Conservation (phyloP, 2,888 invertebrate species). For the Dinocampus coccinellae region DNA sequence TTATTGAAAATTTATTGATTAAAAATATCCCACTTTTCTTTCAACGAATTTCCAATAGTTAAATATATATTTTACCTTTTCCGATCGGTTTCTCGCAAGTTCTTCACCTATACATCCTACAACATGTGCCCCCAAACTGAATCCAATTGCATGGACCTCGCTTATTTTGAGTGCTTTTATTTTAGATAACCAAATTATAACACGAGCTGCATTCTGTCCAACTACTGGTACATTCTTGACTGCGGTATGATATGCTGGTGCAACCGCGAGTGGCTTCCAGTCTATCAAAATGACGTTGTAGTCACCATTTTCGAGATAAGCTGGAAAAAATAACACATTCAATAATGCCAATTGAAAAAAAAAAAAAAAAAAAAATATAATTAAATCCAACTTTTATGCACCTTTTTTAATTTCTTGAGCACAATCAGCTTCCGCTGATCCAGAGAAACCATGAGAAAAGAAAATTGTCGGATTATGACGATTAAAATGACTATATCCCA, state of each 20-base stretch:
- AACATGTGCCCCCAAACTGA: constrained; percentile 76
- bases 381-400: too few species aligned
- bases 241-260: background rate
- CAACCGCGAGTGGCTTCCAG: background rate
- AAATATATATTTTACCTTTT: background rate
- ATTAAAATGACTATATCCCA: background rate
- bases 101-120: constrained; percentile 67
- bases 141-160: constrained; percentile 72
- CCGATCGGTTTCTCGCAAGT: background rate
- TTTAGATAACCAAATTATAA: background rate
- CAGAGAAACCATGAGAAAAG: background rate
- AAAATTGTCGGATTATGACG: background rate
- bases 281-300: background rate
- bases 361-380: too few species aligned
- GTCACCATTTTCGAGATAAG: background rate
- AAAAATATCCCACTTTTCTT: too few species aligned
- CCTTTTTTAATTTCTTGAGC: background rate
- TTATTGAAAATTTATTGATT: too few species aligned
- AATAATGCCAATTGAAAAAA: too few species aligned
- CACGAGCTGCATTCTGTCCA: background rate
- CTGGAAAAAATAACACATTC: too few species aligned
- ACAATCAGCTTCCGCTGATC: background rate
- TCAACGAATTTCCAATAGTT: too few species aligned
- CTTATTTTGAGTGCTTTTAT: background rate
- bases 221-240: background rate